Evolutionary conservation across 2,888 invertebrate genomes (phyloP).

Genomic region (Drosophila diplacantha): DNA sequence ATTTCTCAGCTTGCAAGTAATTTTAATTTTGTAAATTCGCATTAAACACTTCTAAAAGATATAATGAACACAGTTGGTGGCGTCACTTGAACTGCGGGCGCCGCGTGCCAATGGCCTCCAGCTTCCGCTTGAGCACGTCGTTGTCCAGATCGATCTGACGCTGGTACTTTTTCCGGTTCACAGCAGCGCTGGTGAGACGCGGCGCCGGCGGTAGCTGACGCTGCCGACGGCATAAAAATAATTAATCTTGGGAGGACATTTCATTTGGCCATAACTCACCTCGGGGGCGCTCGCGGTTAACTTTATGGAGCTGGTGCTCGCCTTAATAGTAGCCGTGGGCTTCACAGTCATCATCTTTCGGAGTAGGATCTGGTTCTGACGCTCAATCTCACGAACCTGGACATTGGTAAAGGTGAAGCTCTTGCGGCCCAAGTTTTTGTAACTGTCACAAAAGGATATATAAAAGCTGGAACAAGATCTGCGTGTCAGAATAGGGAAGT

Average conservation of each 20-base stretch:
- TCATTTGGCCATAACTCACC: not conserved
- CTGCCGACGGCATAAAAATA: constrained; percentile 2
- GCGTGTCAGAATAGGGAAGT: no score
- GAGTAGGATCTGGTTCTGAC: constrained; percentile 81
- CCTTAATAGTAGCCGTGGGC: constrained; percentile 56
- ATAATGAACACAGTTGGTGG: constrained; percentile 45
- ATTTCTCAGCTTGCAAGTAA: constrained; percentile 61
- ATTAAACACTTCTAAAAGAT: constrained; percentile 54
- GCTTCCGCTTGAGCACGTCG: constrained; percentile 78
- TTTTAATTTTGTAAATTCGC: constrained; percentile 65
- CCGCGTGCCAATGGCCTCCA: constrained; percentile 73
- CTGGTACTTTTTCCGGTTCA: constrained; percentile 80
- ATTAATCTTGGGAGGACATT: not conserved
- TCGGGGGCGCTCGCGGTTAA: constrained; percentile 2
- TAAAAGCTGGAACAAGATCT: not conserved
- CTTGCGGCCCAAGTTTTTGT: constrained; percentile 66
- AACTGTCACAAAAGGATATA: constrained; percentile 27
- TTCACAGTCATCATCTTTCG: constrained; percentile 80
- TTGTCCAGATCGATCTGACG: constrained; percentile 81
- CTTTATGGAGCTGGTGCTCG: constrained; percentile 35
- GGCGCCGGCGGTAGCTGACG: constrained; percentile 40
- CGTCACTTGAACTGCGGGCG: constrained; percentile 58
- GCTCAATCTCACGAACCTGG: constrained; percentile 81
- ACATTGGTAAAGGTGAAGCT: constrained; percentile 80
- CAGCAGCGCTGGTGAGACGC: constrained; percentile 77